Conservation (phyloP, 2,797 vertebrate genomes). For the Melanotaenia boesemani region DNA sequence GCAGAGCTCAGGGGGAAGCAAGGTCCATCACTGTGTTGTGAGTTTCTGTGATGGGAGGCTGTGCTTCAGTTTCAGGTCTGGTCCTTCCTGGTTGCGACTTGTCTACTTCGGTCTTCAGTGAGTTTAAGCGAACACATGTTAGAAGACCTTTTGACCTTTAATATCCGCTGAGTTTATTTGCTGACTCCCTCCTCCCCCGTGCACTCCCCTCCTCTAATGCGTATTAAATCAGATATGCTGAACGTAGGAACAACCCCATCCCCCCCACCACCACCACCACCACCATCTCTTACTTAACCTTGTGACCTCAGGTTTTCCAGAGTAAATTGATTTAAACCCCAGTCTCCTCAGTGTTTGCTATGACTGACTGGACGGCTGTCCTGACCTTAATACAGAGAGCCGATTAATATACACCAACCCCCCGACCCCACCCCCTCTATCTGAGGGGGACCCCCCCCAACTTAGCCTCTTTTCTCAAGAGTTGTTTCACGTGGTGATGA, state of each 20-base stretch:
- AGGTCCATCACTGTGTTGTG: no score
- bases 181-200: slow-evolving; percentile 8
- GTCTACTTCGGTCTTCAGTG: slow-evolving; percentile 41
- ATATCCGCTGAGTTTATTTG: slow-evolving; percentile 78
- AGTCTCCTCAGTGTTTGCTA: slow-evolving; percentile 54
- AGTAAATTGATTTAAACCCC: slow-evolving; percentile 57
- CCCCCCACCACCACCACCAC: background rate
- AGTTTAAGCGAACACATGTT: slow-evolving; percentile 70
- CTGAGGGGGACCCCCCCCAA: background rate
- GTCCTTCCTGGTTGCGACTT: slow-evolving; percentile 17
- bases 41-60: no score
- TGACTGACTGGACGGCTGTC: slow-evolving; percentile 42
- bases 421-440: no score
- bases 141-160: slow-evolving; percentile 72
- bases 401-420: slow-evolving; percentile 31
- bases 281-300: slow-evolving; percentile 53
- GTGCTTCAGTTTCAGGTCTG: background rate
- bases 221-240: slow-evolving; percentile 79
- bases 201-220: slow-evolving; percentile 32
- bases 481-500: slow-evolving; percentile 24
- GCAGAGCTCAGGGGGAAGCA: no score
- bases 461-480: background rate
- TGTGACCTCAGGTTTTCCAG: slow-evolving; percentile 60
- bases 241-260: slow-evolving; percentile 34
- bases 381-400: slow-evolving; percentile 39